phyloP scores from a whole-genome alignment of 2,797 vertebrate species.

The Crypturellus tataupa region DNA sequence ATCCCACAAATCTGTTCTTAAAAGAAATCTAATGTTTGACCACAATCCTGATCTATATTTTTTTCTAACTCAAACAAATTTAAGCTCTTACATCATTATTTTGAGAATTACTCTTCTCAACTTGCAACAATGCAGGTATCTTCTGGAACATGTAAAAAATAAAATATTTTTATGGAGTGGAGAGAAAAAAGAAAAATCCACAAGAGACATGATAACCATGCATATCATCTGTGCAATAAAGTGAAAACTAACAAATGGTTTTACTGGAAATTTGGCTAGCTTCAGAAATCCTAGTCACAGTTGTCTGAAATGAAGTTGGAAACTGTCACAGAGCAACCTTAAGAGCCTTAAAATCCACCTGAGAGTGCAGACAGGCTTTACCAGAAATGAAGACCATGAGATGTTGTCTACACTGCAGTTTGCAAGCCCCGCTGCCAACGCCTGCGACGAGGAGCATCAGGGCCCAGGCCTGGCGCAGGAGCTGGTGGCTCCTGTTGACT shows the following conservation, averaged over 20 bases:
- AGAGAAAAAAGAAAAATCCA: conserved; percentile 9
- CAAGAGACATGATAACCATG: conserved; percentile 1
- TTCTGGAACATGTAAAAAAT: conserved; percentile 5
- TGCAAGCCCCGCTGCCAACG: background rate
- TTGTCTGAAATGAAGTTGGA: conserved; percentile 1
- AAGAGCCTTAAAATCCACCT: background rate
- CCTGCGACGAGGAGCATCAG: background rate
- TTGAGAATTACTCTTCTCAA: background rate
- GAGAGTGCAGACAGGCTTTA: background rate
- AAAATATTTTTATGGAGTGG: conserved; percentile 17
- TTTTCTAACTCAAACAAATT: background rate
- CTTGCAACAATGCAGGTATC: background rate
- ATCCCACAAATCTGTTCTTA: background rate
- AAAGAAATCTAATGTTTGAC: background rate
- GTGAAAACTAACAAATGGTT: background rate
- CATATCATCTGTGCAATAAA: background rate
- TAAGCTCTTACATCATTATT: background rate
- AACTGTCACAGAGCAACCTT: background rate
- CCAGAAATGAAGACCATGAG: background rate
- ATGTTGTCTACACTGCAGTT: background rate
- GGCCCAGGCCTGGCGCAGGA: background rate
- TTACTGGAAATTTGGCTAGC: background rate
- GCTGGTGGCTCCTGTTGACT: background rate
- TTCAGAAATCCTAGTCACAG: background rate
- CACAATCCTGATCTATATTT: background rate